Base-by-base conservation (phyloP, 2,113 vertebrate species). In the Chaetops frenatus region DNA sequence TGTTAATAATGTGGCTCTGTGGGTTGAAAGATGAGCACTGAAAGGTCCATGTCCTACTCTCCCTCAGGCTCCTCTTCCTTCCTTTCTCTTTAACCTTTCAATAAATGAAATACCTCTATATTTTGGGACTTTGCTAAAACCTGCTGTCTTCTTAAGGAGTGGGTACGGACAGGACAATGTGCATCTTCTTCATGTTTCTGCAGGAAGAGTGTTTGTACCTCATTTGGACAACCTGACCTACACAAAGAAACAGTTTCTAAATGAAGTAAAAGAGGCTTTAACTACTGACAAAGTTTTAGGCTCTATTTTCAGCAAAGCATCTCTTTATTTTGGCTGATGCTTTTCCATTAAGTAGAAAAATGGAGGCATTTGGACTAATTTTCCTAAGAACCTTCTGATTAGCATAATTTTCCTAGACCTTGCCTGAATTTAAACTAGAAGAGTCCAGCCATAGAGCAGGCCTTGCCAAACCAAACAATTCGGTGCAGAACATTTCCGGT, bases 21-120 rank as follows among this genome's bases (percentile, higher is more conserved):
- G 48, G 74, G 71, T 86, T 88, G 80, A 79, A 91, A 97, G 88
- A 96, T 72, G 95, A 97, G 78, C 85, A 84, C 56, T 12, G 21
- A 91, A 96, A 96, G 89, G 94, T 93, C 61, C 58, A 42, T 92
- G 67, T 72, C 80, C 71, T 87, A 86, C 86, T 71, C 47, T 73
- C 65, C 28, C 16, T 14, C 14, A 6, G 15, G 53, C 48, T 80
- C 38, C 29, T 87, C 76, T 69, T 84, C 20, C n/a, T 87, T 91
- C 92, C 93, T 94, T 88, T 92, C 56, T 86, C 50, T 86, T 91
- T 84, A 45, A 57, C 35, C 35, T 27, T 92, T 92, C 94, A 86
- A 17, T 36, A 91, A 80, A 73, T 44, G 28, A 80, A 88, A 73
- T 36, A 31, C 5, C 16, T 76, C 42, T 78, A 4, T 36, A 58